Evolutionary conservation across 2,888 invertebrate genomes (phyloP).

Genomic region (Agriopis aurantiaria): DNA sequence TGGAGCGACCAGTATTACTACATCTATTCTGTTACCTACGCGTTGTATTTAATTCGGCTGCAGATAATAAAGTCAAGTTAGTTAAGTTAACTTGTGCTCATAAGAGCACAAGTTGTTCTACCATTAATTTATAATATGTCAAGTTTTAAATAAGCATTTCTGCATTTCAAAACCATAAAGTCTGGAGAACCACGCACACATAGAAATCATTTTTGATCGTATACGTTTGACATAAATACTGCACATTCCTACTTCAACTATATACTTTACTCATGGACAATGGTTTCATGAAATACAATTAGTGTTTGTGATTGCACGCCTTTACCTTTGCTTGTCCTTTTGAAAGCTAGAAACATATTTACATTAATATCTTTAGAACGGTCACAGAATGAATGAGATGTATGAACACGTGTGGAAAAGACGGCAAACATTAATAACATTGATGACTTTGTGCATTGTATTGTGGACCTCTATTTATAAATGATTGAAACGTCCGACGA

Average conservation of each 20-base stretch:
- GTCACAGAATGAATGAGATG: conserved; percentile 17
- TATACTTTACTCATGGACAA: not conserved
- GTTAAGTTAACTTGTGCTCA: too few relatives aligned
- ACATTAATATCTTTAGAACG: conserved; percentile 24
- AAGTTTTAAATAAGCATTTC: too few relatives aligned
- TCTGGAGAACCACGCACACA: too few relatives aligned
- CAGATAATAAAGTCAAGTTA: too few relatives aligned
- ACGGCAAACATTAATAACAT: conserved; percentile 33
- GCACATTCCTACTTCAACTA: not conserved
- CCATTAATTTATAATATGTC: too few relatives aligned
- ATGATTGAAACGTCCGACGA: not conserved
- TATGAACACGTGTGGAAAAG: conserved; percentile 30
- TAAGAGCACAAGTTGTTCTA: too few relatives aligned
- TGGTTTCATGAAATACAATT: conserved; percentile 22
- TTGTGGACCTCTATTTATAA: not conserved
- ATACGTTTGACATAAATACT: not conserved
- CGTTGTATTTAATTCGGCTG: too few relatives aligned
- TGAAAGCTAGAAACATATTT: conserved; percentile 73
- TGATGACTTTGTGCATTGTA: not conserved
- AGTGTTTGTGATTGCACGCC: conserved; percentile 40
- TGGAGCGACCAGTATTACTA: too few relatives aligned
- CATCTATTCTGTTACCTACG: too few relatives aligned
- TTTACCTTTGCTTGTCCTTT: conserved; percentile 84
- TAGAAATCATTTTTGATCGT: too few relatives aligned
- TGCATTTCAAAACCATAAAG: too few relatives aligned